Evolutionary conservation across 64 coral and sea anemone genomes (phyloP).

Genomic region (Montipora cactus): DNA sequence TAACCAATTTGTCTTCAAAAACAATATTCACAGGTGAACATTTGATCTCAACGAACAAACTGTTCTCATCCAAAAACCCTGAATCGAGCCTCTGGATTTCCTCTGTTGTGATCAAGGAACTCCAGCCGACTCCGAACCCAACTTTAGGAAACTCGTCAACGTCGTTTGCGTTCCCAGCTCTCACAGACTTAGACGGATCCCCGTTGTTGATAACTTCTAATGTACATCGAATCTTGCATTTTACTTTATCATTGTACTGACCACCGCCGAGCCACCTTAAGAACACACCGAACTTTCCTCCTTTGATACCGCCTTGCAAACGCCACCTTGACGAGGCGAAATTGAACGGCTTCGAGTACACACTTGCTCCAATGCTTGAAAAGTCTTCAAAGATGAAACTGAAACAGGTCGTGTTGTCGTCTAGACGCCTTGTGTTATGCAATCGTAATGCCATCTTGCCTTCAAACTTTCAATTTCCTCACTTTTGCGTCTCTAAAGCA

Average conservation of each 20-base stretch:
- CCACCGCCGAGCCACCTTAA: slow-evolving; percentile 90
- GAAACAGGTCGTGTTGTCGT: slow-evolving; percentile 66
- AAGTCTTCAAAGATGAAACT: slow-evolving; percentile 96
- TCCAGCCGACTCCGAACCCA: slow-evolving; percentile 93
- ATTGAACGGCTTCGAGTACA: slow-evolving; percentile 90
- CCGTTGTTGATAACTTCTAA: slow-evolving; percentile 74
- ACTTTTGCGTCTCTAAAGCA: background rate
- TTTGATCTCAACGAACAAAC: slow-evolving; percentile 81
- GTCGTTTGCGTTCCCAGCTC: slow-evolving; percentile 74
- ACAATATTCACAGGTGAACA: slow-evolving; percentile 72
- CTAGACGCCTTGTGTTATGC: slow-evolving; percentile 71
- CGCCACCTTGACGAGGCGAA: slow-evolving; percentile 91
- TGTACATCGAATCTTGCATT: slow-evolving; percentile 84
- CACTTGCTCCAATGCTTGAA: slow-evolving; percentile 66
- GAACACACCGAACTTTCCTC: slow-evolving; percentile 81
- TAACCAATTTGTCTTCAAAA: slow-evolving; percentile 90
- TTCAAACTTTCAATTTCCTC: background rate
- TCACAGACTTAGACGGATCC: slow-evolving; percentile 79
- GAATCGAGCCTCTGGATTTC: slow-evolving; percentile 65
- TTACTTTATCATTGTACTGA: slow-evolving; percentile 74
- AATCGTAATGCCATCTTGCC: slow-evolving; percentile 88
- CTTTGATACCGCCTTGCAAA: slow-evolving; percentile 86
- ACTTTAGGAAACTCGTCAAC: slow-evolving; percentile 89
- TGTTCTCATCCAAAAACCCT: slow-evolving; percentile 84
- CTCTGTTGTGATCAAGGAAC: slow-evolving; percentile 72